Base-by-base conservation (phyloP, 1,140 invertebrate genomes). In the Drosophila orosa region DNA sequence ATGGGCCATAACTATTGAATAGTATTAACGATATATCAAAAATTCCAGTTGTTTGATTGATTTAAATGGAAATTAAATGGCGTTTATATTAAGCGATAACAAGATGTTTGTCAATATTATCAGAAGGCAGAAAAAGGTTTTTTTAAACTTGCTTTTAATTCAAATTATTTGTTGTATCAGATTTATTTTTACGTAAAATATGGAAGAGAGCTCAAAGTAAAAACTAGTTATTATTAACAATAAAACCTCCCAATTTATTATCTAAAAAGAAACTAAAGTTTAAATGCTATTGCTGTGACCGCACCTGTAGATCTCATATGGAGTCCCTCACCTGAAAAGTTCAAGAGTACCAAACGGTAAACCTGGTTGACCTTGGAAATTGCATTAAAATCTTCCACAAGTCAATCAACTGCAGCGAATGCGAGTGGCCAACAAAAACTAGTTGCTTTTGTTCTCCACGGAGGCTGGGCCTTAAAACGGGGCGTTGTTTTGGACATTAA, bases 291-390 rank as follows among this genome's bases (percentile, higher is more conserved):
- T 3, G 25, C 24, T 27, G 29, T 31, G 22, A 29, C n/a, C 31
- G 15, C 12, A 17, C 0, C 48, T 52, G 48, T 52, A 15, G 2
- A 8, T 35, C 15, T 27, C 22, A 13, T 22, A 6, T 29, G 0
- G 2, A 24, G 19, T 15, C 47, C n/a, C 29, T 22, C 44, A 40
- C 27, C 80, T 33, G 48, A 1, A 22, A 84, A 85, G 85, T 77
- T 86, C 85, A 89, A 90, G 85, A 80, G 42, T 74, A 56, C 31
- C 40, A 62, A 89, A 79, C 84, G 78, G 82, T 89, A 82, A 65
- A 78, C 44, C 40, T 40, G 15, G 84, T 79, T 87, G 50, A 83
- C 79, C 83, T 89, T 87, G 75, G 42, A 25, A 25, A 60, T 42
- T 63, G 77, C 61, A 81, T 57, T 65, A 81, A 85, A 81, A 86